Percentiles rank a stretch among this genome's conserved stretches.
phyloP scores from a whole-genome alignment of 2,888 invertebrate genomes.

The Chrysolina oricalcia region DNA sequence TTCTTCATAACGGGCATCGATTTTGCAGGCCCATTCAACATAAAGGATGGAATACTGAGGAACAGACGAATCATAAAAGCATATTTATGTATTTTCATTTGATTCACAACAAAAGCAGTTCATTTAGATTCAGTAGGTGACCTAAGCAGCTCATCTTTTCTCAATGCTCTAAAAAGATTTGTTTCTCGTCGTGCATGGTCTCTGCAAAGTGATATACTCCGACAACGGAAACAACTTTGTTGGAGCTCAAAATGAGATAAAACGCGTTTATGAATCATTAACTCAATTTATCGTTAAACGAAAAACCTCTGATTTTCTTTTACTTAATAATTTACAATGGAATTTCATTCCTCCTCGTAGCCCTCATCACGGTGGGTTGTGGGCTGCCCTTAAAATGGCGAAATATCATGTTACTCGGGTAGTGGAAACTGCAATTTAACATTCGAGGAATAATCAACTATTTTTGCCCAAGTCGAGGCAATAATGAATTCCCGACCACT shows the following conservation, averaged over 20 bases:
- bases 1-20: conserved; percentile 51
- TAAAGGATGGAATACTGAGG: conserved; percentile 47
- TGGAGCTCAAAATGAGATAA: conserved; percentile 50
- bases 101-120: conserved; percentile 51
- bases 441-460: no score
- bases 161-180: conserved; percentile 54
- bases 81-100: conserved; percentile 53
- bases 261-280: conserved; percentile 11
- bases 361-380: conserved; percentile 32
- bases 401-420: no score
- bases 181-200: conserved; percentile 55
- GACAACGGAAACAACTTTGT: conserved; percentile 60
- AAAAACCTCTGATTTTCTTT: conserved; percentile 26
- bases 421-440: no score
- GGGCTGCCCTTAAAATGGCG: no score
- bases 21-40: conserved; percentile 50
- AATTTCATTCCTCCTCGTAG: conserved; percentile 30
- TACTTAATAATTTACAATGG: conserved; percentile 32
- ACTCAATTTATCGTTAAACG: no score
- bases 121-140: conserved; percentile 49
- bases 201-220: conserved; percentile 49
- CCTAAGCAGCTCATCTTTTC: conserved; percentile 46
- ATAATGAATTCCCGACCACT: no score
- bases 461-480: no score
- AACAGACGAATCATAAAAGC: conserved; percentile 45